A percentile compares a stretch with the other conserved stretches of the same genome.
These are phyloP conservation scores for Globodera rostochiensis DNA, from an alignment of 1,140 invertebrate genomes.

Conservation along the genomic window DNA sequence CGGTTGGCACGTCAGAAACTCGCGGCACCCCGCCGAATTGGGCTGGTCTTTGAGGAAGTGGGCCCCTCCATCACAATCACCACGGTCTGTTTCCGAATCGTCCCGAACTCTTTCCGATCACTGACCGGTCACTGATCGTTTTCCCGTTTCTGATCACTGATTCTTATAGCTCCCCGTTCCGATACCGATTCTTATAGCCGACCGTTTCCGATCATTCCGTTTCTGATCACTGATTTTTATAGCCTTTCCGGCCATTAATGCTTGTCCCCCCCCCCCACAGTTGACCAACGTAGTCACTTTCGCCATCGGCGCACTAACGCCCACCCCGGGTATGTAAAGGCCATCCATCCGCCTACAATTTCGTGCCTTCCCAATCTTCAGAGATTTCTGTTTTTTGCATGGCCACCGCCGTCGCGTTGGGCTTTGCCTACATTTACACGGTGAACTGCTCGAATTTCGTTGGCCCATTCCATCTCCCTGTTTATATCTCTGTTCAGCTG, in stretches of 20 bases:
- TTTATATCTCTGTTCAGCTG: slow-evolving; percentile 16
- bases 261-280: neutral
- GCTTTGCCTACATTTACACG: slow-evolving; percentile 61
- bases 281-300: slow-evolving; percentile 92
- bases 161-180: too few relatives aligned
- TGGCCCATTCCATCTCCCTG: neutral
- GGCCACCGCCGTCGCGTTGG: slow-evolving; percentile 58
- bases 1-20: slow-evolving; percentile 28
- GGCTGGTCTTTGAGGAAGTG: slow-evolving; percentile 73
- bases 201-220: neutral
- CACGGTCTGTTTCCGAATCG: slow-evolving; percentile 71
- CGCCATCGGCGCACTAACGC: slow-evolving; percentile 88
- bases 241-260: neutral
- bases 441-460: neutral
- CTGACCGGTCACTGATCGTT: too few relatives aligned
- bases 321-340: slow-evolving; percentile 71
- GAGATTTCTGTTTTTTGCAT: slow-evolving; percentile 71
- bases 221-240: neutral
- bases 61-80: slow-evolving; percentile 96
- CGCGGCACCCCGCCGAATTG: slow-evolving; percentile 37
- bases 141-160: too few relatives aligned
- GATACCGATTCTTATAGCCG: slow-evolving; percentile 24
- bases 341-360: neutral
- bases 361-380: slow-evolving; percentile 13
- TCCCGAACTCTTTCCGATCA: too few relatives aligned